Percentiles rank a stretch among this genome's conserved stretches.
Conservation (phyloP, 2,797 vertebrate species). For the Anabacerthia variegaticeps region DNA sequence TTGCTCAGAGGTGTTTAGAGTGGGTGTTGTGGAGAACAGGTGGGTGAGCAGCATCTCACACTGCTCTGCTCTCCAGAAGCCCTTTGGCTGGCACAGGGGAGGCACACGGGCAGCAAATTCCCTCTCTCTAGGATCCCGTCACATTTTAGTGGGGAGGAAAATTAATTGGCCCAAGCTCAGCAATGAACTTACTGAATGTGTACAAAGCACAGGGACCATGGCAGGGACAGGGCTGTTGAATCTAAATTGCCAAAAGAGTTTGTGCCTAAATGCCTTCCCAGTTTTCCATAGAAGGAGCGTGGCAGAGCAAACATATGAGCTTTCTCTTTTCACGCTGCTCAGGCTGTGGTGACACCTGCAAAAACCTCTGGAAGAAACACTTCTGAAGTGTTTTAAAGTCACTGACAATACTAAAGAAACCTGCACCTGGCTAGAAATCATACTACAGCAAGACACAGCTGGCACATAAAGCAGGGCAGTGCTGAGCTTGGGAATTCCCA, state of each 20-base stretch:
- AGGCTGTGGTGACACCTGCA: not conserved
- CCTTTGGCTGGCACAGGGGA: not conserved
- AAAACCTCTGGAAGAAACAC: not conserved
- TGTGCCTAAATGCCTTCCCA: not conserved
- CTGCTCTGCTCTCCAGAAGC: not conserved
- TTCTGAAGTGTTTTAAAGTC: not conserved
- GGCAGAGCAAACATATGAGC: not conserved
- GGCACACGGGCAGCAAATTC: not conserved
- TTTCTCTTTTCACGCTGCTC: not conserved
- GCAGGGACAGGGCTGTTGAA: not conserved
- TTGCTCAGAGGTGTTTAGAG: not conserved
- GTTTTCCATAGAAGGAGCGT: not conserved
- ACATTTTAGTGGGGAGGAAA: not conserved
- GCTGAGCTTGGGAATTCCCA: not conserved
- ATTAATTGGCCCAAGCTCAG: not conserved
- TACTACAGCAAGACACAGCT: not conserved
- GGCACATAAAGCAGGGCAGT: not conserved
- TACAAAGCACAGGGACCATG: not conserved
- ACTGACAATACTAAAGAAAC: not conserved
- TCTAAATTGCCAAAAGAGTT: not conserved
- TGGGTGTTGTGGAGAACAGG: rapidly evolving
- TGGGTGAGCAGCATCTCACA: not conserved
- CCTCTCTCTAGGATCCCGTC: not conserved
- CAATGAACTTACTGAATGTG: not conserved
- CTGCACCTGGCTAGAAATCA: not conserved